Percentiles rank a stretch among this genome's conserved stretches.
phyloP scores from a whole-genome alignment of 1,140 invertebrate genomes.

The Hyposmocoma kahamanoa region DNA sequence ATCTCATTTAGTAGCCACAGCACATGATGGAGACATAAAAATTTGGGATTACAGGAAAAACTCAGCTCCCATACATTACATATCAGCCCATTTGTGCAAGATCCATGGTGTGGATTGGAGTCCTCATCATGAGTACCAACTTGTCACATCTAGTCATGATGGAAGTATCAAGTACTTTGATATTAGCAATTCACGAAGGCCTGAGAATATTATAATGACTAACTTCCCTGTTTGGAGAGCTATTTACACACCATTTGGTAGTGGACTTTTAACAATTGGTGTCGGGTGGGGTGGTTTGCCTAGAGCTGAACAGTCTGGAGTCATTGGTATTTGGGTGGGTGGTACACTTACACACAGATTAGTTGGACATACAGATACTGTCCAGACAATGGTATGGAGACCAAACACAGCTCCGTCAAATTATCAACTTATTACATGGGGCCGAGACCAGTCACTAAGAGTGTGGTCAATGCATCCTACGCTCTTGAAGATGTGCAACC shows the following conservation, averaged over 20 bases:
- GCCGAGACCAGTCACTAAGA: slow-evolving; percentile 92
- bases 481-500: slow-evolving; percentile 82
- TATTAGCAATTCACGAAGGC: slow-evolving; percentile 85
- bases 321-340: slow-evolving; percentile 68
- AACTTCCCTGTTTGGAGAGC: slow-evolving; percentile 95
- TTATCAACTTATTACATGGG: slow-evolving; percentile 96
- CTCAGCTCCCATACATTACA: slow-evolving; percentile 90
- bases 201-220: slow-evolving; percentile 88
- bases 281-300: slow-evolving; percentile 70
- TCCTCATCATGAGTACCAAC: slow-evolving; percentile 86
- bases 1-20: slow-evolving; percentile 89
- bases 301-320: slow-evolving; percentile 66
- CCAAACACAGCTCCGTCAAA: slow-evolving; percentile 78
- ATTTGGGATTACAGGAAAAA: slow-evolving; percentile 96
- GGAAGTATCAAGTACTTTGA: slow-evolving; percentile 96
- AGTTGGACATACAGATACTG: slow-evolving; percentile 93
- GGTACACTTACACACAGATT: slow-evolving; percentile 75
- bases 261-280: slow-evolving; percentile 91
- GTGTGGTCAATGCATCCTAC: slow-evolving; percentile 92
- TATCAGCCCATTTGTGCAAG: slow-evolving; percentile 93
- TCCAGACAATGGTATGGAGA: slow-evolving; percentile 96
- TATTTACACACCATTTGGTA: slow-evolving; percentile 93
- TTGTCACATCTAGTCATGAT: slow-evolving; percentile 96
- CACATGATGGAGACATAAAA: slow-evolving; percentile 95
- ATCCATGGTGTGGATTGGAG: slow-evolving; percentile 97